A percentile compares a stretch with the other conserved stretches of the same genome.
Conservation (phyloP, 2,113 vertebrate genomes). For the Bombycilla garrulus region DNA sequence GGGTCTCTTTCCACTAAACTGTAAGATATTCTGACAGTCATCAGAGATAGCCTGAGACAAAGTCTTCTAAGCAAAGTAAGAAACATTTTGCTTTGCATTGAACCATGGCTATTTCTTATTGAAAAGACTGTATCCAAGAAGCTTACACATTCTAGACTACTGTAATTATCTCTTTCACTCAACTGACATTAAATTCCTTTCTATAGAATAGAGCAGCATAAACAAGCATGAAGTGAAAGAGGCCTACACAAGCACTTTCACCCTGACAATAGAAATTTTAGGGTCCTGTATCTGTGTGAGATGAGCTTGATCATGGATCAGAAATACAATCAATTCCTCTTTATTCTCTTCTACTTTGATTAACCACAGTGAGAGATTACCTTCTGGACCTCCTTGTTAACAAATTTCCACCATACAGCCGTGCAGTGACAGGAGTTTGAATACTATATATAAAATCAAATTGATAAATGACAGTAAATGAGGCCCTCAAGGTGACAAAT, state of each 20-base stretch:
- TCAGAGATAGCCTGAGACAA: not conserved
- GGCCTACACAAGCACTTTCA: not conserved
- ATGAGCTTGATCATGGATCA: not conserved
- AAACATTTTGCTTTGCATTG: not conserved
- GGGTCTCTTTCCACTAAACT: not conserved
- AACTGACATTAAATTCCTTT: not conserved
- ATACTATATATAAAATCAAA: not conserved
- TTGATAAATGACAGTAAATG: not conserved
- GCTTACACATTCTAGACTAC: not conserved
- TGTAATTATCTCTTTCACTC: not conserved
- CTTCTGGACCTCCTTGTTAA: not conserved
- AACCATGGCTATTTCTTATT: not conserved
- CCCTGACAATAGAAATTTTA: not conserved
- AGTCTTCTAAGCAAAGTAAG: not conserved
- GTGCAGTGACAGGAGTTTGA: not conserved
- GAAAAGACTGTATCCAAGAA: not conserved
- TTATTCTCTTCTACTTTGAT: not conserved
- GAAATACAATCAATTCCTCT: not conserved
- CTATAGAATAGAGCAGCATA: not conserved
- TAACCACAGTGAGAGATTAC: not conserved
- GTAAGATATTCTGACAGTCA: not conserved
- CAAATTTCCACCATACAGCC: not conserved
- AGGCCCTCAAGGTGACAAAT: not conserved
- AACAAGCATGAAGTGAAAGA: not conserved
- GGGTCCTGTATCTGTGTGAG: not conserved